Evolutionary conservation across 2,797 vertebrate species (phyloP), one percentile per base, ranked within the genome.

Genomic region (Crenichthys baileyi): DNA sequence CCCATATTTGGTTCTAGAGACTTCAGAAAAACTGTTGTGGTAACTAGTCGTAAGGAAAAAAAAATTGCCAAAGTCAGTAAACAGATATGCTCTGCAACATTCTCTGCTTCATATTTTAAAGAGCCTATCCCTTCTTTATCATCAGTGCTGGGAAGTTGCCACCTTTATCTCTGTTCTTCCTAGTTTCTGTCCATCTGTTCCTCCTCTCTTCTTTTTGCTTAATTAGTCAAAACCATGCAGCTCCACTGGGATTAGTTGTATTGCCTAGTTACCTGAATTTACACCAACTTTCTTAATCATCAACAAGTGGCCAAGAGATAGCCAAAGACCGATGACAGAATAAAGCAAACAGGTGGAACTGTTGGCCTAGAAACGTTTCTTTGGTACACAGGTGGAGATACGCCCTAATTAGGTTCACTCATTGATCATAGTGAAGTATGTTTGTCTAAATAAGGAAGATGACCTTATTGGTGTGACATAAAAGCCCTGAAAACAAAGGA

Each of bases 191-290:
- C 76, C 79, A 39, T 2, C 3, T 78, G 76, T 75, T 70, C 50
- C 2, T 73, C 29, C 24, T 51, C 2, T 68, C 51, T 46, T 71
- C 29, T 7, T 41, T 76, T 72, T 55, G 60, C 73, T 51, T 78
- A 29, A 82, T 84, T 77, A 77, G 76, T 80, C 77, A 75, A 76
- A 85, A 75, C 73, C 80, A 75, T 81, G 84, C 87, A 88, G 79
- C 79, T 79, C 83, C 88, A 80, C 51, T 36, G 41, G 61, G 55
- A 65, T 82, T 88, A 63, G 55, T 48, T 68, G 36, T 3, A 24
- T n/a, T 68, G 9, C 39, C 36, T 46, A 13, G 41, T 68, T 70
- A 70, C 67, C 22, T n/a, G 16, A 46, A 46, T 22, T 44, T 44
- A 44, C 39, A 44, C 22, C n/a, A 70, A 41, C 79, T 76, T 24